phyloP scores from a whole-genome alignment of 2,113 vertebrate genomes.

The Prionailurus bengalensis region DNA sequence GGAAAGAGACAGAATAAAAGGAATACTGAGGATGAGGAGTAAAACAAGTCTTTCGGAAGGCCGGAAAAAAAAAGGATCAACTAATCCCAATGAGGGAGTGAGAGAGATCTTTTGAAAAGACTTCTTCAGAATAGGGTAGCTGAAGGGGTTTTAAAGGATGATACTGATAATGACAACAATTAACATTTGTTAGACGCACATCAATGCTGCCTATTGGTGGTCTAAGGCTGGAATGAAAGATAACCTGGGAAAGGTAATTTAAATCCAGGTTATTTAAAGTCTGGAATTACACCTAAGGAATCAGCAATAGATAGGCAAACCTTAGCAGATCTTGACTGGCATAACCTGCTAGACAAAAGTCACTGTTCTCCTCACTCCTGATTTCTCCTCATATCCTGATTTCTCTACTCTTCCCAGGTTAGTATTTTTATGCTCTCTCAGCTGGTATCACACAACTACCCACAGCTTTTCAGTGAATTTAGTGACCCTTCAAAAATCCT shows the following conservation, averaged over 20 bases:
- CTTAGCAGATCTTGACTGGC: background rate
- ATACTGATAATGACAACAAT: background rate
- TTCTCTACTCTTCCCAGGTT: background rate
- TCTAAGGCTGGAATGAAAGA: background rate
- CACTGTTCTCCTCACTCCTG: background rate
- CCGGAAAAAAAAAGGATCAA: background rate
- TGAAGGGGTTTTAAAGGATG: background rate
- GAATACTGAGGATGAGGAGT: background rate
- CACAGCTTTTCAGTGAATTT: conserved; percentile 11
- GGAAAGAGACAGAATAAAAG: background rate
- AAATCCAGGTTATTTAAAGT: background rate
- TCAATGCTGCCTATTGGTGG: background rate
- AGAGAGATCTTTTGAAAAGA: background rate
- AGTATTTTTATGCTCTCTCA: background rate
- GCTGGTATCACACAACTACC: background rate
- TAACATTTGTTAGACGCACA: background rate
- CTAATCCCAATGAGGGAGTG: background rate
- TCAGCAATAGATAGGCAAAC: background rate
- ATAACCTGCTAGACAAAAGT: background rate
- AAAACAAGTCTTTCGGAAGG: background rate
- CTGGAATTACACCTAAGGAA: background rate
- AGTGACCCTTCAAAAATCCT: background rate
- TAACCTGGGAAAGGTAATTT: background rate
- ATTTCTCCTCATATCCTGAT: background rate
- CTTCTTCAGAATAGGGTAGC: background rate